Percentiles rank a stretch among this genome's conserved stretches.
phyloP scores from a whole-genome alignment of 2,888 invertebrate genomes.

The Belgica antarctica region DNA sequence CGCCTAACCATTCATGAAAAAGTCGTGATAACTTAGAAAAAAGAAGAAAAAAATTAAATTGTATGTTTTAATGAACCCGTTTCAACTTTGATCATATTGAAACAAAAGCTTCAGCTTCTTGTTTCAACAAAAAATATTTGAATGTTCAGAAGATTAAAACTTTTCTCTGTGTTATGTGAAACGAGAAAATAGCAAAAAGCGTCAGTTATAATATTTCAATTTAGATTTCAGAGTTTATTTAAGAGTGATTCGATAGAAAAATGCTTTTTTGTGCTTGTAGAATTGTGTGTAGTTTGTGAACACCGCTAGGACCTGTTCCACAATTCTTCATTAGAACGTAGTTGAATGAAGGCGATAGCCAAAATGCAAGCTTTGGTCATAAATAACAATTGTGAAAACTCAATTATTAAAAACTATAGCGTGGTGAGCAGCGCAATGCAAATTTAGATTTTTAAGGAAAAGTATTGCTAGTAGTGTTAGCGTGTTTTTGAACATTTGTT shows the following conservation, averaged over 20 bases:
- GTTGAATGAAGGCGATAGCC: constrained; percentile 10
- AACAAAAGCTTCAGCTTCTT: too few species aligned
- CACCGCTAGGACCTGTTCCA: too few species aligned
- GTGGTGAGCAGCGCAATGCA: background rate
- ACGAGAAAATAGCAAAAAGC: constrained; percentile 23
- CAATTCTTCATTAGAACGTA: too few species aligned
- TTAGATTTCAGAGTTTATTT: constrained; percentile 29
- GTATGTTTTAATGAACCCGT: too few species aligned
- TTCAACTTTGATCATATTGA: too few species aligned
- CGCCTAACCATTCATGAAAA: too few species aligned
- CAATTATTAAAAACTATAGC: constrained; percentile 39
- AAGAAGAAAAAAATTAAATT: too few species aligned
- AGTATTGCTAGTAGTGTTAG: background rate
- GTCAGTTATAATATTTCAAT: constrained; percentile 43
- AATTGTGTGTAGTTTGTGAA: too few species aligned
- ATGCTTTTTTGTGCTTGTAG: constrained; percentile 20
- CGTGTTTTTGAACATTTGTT: too few species aligned
- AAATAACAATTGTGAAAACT: constrained; percentile 44
- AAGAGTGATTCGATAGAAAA: constrained; percentile 30
- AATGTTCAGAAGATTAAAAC: background rate
- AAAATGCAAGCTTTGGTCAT: constrained; percentile 10
- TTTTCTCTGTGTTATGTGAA: background rate
- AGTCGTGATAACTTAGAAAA: too few species aligned
- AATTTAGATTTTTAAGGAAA: constrained; percentile 24
- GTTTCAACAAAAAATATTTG: too few species aligned